Percentiles rank a stretch among this genome's conserved stretches.
These are phyloP conservation scores for Haplochromis vanheusdeni DNA, from an alignment of 2,113 vertebrate species.

Conservation along the genomic window DNA sequence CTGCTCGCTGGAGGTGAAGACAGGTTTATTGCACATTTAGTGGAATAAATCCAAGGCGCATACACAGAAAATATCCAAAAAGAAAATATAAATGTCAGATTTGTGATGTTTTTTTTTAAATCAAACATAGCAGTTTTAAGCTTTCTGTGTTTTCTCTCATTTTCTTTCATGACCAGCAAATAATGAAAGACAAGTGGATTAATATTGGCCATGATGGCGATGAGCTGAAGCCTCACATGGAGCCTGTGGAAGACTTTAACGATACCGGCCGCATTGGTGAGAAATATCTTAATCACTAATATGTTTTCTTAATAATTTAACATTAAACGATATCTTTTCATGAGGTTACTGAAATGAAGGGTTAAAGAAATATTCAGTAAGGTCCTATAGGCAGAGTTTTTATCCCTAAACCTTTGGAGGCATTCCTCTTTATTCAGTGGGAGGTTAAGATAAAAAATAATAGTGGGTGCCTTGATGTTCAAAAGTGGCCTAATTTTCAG, in stretches of 20 bases:
- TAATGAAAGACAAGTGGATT: constrained; percentile 97
- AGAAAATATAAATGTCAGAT: not conserved
- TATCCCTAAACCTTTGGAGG: not conserved
- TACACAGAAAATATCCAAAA: not conserved
- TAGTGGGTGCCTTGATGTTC: not conserved
- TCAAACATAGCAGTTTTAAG: not conserved
- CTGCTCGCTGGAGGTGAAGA: constrained; percentile 86
- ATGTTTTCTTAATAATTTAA: not conserved
- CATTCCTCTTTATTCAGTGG: not conserved
- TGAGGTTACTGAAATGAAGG: not conserved
- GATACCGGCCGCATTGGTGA: constrained; percentile 79
- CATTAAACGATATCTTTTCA: not conserved
- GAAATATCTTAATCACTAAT: not conserved
- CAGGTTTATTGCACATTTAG: not conserved
- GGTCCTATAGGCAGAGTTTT: not conserved
- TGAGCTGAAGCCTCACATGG: constrained; percentile 81
- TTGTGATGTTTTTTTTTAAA: not conserved
- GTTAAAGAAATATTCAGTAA: not conserved
- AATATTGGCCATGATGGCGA: constrained; percentile 83
- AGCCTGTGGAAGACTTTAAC: constrained; percentile 80
- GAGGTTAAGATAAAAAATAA: not conserved
- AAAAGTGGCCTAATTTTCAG: not conserved
- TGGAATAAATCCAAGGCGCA: accelerated
- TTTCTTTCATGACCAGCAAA: constrained; percentile 75
- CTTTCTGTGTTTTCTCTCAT: not conserved